Evolutionary conservation across 2,888 invertebrate genomes (phyloP).

Genomic region (Cybosia mesomella): DNA sequence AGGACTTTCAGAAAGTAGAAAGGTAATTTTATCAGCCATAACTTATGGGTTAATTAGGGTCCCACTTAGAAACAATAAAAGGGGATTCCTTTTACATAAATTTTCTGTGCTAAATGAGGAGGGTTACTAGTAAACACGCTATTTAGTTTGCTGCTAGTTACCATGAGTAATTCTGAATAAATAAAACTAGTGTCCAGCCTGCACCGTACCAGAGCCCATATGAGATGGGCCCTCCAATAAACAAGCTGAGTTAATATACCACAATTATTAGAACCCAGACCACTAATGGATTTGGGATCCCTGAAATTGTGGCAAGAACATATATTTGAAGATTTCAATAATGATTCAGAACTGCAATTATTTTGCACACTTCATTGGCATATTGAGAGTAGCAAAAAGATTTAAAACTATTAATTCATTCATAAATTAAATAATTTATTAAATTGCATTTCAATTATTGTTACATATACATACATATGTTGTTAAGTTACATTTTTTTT

Average conservation of each 20-base stretch:
- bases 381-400: too few relatives aligned
- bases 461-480: too few relatives aligned
- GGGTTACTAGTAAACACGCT: too few relatives aligned
- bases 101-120: background rate
- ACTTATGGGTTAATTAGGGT: too few relatives aligned
- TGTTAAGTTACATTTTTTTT: too few relatives aligned
- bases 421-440: too few relatives aligned
- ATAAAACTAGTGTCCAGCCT: conserved; percentile 64
- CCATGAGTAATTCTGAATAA: background rate
- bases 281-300: conserved; percentile 69
- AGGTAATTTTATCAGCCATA: background rate
- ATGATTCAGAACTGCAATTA: background rate
- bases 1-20: too few relatives aligned
- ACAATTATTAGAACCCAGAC: conserved; percentile 80
- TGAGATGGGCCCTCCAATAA: conserved; percentile 78
- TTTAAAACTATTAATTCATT: too few relatives aligned
- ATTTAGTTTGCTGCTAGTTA: background rate
- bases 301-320: conserved; percentile 78
- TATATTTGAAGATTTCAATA: background rate
- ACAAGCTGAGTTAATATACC: conserved; percentile 75
- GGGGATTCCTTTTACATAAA: too few relatives aligned
- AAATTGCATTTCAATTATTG: too few relatives aligned
- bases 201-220: conserved; percentile 81
- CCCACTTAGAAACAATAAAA: too few relatives aligned
- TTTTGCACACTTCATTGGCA: too few relatives aligned